Conservation (phyloP, 2,797 vertebrate species). For the Phoeniculus purpureus region DNA sequence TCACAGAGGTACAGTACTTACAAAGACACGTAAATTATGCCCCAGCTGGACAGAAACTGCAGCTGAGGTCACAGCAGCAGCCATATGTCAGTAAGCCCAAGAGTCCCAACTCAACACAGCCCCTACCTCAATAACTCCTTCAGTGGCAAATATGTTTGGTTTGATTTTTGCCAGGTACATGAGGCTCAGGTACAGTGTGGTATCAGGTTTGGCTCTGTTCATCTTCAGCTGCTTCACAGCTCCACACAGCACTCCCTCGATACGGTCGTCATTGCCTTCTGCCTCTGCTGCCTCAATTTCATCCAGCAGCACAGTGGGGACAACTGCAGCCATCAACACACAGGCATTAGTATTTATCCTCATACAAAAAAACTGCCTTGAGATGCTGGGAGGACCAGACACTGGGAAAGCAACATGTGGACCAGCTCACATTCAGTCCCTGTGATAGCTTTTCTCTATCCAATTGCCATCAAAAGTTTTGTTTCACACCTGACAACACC, state of each 20-base stretch:
- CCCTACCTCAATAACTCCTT: constrained; percentile 96
- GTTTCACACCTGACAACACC: background rate
- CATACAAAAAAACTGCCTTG: rapidly evolving
- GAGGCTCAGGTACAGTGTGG: constrained; percentile 92
- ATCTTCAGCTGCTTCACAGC: constrained; percentile 94
- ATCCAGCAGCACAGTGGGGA: constrained; percentile 88
- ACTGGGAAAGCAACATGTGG: background rate
- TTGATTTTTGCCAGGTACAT: constrained; percentile 99
- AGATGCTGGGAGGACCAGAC: background rate
- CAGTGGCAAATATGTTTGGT: constrained; percentile 96
- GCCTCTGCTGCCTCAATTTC: constrained; percentile 94
- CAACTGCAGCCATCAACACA: constrained; percentile 76
- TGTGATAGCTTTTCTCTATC: background rate
- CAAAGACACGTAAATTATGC: rapidly evolving
- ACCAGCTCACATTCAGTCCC: background rate
- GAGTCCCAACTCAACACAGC: rapidly evolving
- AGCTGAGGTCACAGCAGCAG: background rate
- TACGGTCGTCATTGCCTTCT: constrained; percentile 94
- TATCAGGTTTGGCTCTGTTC: constrained; percentile 94
- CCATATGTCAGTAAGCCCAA: rapidly evolving
- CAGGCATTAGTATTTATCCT: background rate
- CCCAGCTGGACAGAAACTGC: background rate
- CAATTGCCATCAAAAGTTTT: background rate
- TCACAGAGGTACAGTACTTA: background rate
- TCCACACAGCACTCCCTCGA: constrained; percentile 94